phyloP scores from a whole-genome alignment of 2,888 invertebrate genomes.

The Pachydiplax longipennis region DNA sequence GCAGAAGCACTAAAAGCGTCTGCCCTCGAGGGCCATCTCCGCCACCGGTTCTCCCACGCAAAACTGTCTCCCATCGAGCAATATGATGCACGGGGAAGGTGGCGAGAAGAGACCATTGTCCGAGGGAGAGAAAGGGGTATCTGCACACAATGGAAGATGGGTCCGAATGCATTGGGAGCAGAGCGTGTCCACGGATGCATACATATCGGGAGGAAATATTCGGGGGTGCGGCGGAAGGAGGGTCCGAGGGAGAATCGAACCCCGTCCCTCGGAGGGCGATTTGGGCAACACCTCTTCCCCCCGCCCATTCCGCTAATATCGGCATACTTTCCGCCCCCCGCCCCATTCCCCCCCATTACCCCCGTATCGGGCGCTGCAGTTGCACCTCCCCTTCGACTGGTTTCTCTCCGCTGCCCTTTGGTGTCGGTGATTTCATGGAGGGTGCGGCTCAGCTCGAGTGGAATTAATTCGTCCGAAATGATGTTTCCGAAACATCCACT shows the following conservation, averaged over 20 bases:
- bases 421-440: constrained; percentile 42
- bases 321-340: background rate
- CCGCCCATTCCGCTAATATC: background rate
- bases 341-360: background rate
- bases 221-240: background rate
- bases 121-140: background rate
- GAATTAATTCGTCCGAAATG: constrained; percentile 40
- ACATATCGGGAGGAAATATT: constrained; percentile 36
- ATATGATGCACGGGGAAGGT: background rate
- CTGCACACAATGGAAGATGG: constrained; percentile 17
- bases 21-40: background rate
- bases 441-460: constrained; percentile 32
- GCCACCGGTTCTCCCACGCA: constrained; percentile 16
- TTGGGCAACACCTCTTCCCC: background rate
- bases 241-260: constrained; percentile 18
- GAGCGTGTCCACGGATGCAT: constrained; percentile 25
- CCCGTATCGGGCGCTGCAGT: constrained; percentile 9
- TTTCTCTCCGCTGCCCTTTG: background rate
- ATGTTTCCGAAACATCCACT: constrained; percentile 37
- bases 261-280: constrained; percentile 15
- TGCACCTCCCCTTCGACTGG: background rate
- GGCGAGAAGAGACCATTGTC: constrained; percentile 5
- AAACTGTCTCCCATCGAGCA: background rate
- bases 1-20: constrained; percentile 3
- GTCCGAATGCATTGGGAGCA: constrained; percentile 27